Conservation (phyloP, 2,113 vertebrate genomes). For the Odocoileus hemionus region DNA sequence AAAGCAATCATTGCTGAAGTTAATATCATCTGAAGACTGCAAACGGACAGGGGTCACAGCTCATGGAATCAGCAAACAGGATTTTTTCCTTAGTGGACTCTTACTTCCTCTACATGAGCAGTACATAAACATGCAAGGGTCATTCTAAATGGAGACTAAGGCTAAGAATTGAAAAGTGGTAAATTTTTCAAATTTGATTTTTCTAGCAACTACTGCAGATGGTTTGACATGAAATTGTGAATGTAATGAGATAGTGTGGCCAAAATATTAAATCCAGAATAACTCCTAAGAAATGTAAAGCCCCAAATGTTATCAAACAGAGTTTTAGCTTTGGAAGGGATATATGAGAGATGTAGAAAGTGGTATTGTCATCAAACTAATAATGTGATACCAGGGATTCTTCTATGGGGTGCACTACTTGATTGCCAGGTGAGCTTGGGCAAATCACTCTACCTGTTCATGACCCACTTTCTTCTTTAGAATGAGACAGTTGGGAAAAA, state of each 20-base stretch:
- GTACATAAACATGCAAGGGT: neutral
- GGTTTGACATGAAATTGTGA: neutral
- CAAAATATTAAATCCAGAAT: neutral
- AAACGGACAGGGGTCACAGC: neutral
- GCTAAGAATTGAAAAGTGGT: neutral
- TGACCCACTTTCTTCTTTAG: neutral
- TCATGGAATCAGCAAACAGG: neutral
- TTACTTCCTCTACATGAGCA: neutral
- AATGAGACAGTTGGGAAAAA: neutral
- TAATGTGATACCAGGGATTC: neutral
- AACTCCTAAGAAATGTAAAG: neutral
- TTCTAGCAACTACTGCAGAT: neutral
- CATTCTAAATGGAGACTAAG: neutral
- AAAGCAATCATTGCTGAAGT: neutral
- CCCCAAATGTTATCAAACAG: neutral
- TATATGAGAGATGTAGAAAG: neutral
- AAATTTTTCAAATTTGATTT: slow-evolving; percentile 1
- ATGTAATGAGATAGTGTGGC: neutral
- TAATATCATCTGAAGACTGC: neutral
- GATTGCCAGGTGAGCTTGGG: neutral
- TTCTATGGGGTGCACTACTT: neutral
- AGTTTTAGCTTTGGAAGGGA: neutral
- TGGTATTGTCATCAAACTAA: neutral
- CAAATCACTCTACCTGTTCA: neutral
- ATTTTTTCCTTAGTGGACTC: neutral